Base-by-base conservation (phyloP, 2,797 vertebrate genomes). In the Eremophila alpestris region DNA sequence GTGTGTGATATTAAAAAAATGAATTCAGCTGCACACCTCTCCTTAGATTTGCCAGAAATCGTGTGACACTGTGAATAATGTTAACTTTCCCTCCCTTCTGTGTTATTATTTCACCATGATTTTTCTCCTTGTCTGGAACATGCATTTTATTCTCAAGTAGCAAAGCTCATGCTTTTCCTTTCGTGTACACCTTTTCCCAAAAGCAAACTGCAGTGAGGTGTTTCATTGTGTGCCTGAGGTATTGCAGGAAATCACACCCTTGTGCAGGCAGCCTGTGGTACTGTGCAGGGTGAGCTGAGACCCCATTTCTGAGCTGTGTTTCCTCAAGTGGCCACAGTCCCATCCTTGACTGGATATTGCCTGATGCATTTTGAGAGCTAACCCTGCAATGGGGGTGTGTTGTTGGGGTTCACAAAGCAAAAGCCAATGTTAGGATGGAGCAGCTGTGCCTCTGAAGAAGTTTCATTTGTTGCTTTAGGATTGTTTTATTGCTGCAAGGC, bases 231-330 rank as follows among this genome's bases (percentile, higher is more conserved):
- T 62, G 52, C 45, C 49, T 41, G 51, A 69, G 62, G 34, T 83
- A 23, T 2, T 83, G 85, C 92, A 97, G 92, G 91, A 96, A 96
- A 77, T 93, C 82, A 65, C 79, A 60, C 90, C 43, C 7, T 63
- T 45, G 83, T 87, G 46, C 62, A 67, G 56, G 2, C 60, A 41
- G 46, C 75, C 56, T 40, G 52, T 76, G 46, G 40, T 24, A 10
- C 46, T 3, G 11, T 68, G 76, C 36, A 15, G 36, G 18, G 24
- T 45, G 70, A 81, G 55, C 68, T n/a, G 70, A 55, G 75, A 56
- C 2, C 17, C 64, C 24, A 10, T 20, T 69, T 55, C 59, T 38
- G 21, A 91, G 49, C 3, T 7, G 19, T 11, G 24, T 34, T 81
- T 90, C 56, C 62, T 58, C 65, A 91, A 3, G 32, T 65, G 67